Conservation (phyloP, 2,113 vertebrate species). For the Gorsachius goisagi region DNA sequence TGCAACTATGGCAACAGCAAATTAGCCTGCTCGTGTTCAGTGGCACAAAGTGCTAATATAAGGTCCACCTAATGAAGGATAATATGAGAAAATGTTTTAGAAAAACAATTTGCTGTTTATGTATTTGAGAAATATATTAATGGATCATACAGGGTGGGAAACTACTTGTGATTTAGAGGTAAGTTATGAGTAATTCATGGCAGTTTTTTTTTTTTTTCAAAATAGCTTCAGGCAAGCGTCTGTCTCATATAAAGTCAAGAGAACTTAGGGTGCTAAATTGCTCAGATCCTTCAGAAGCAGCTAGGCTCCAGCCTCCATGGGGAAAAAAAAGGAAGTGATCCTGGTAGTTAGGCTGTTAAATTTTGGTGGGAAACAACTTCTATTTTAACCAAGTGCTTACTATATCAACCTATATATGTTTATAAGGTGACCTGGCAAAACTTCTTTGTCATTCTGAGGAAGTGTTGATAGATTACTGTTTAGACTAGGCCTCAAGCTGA, state of each 20-base stretch:
- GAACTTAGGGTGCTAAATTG: neutral
- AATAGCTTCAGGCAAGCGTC: neutral
- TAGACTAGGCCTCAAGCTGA: neutral
- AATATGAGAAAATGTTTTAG: neutral
- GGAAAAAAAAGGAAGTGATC: too few species aligned
- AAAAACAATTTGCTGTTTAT: neutral
- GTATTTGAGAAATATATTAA: neutral
- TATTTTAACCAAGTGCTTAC: neutral
- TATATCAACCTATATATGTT: neutral
- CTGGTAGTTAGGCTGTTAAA: neutral
- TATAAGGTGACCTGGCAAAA: neutral
- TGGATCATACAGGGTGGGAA: neutral
- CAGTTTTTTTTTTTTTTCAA: neutral
- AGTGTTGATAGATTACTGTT: neutral
- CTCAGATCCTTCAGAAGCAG: neutral
- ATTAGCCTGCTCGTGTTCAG: neutral
- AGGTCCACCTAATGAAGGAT: neutral
- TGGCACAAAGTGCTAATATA: neutral
- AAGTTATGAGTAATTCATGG: neutral
- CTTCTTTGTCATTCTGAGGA: neutral
- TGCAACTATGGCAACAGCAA: neutral
- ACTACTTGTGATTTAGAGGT: neutral
- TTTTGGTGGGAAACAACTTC: neutral
- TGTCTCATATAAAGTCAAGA: neutral
- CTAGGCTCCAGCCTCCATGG: neutral